These are phyloP conservation scores for Drosophila miranda DNA, from an alignment of 1,140 invertebrate genomes.

Conservation along the genomic window DNA sequence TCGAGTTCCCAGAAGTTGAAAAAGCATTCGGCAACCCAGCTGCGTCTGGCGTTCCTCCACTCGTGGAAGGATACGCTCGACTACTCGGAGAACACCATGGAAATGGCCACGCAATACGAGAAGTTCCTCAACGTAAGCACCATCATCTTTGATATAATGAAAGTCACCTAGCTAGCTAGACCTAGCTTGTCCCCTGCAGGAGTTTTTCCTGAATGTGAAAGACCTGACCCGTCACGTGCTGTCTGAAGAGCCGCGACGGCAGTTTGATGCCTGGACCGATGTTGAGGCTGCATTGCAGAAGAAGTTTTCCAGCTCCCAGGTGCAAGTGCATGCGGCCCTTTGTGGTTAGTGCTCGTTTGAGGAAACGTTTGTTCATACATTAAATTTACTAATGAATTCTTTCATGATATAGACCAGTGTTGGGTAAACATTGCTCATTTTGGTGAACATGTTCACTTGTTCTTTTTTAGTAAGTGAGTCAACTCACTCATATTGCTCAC, in stretches of 20 bases:
- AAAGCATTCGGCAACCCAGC: conserved; percentile 93
- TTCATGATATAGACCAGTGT: too few relatives aligned
- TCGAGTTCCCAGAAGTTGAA: too few relatives aligned
- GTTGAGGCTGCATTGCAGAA: conserved; percentile 87
- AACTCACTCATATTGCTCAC: too few relatives aligned
- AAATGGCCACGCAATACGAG: conserved; percentile 95
- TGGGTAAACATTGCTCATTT: too few relatives aligned
- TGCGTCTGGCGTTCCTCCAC: conserved; percentile 97
- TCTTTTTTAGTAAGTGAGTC: too few relatives aligned
- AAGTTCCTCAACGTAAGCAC: conserved; percentile 92
- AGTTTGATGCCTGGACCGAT: conserved; percentile 87
- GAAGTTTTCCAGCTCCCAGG: conserved; percentile 87
- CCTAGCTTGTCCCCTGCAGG: conserved; percentile 85
- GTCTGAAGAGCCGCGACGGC: conserved; percentile 83
- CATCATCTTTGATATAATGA: not conserved
- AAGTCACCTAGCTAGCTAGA: not conserved
- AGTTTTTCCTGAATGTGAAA: conserved; percentile 98
- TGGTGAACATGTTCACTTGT: too few relatives aligned
- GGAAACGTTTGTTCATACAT: not conserved
- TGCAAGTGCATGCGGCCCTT: conserved; percentile 91
- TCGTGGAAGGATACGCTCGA: conserved; percentile 99
- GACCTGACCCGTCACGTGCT: conserved; percentile 88
- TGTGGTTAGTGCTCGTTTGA: conserved; percentile 86
- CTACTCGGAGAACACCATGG: conserved; percentile 98
- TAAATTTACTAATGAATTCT: not conserved